phyloP scores from a whole-genome alignment of 2,797 vertebrate species.

The Lycodopsis pacificus region DNA sequence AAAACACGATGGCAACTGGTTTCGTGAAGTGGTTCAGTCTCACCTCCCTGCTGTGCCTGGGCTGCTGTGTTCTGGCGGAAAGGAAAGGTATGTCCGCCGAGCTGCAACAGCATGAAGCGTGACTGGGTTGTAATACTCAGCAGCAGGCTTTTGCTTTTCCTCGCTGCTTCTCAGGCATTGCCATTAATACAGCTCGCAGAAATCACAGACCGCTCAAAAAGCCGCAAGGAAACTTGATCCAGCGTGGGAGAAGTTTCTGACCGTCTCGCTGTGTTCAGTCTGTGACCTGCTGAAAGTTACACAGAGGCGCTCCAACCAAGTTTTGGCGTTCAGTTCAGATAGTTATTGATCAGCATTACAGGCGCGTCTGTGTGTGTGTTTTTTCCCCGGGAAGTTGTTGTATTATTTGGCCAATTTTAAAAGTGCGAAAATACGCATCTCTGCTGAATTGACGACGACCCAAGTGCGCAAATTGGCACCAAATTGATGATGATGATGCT shows the following conservation, averaged over 20 bases:
- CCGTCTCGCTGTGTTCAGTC: constrained; percentile 24
- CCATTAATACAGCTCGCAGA: constrained; percentile 28
- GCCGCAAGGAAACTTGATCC: constrained; percentile 60
- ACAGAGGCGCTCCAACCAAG: neutral
- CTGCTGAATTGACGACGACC: neutral
- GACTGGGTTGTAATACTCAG: neutral
- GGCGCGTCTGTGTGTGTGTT: neutral
- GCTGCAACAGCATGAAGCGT: neutral
- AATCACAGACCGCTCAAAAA: constrained; percentile 29
- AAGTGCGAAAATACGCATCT: constrained; percentile 18
- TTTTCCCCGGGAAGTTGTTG: neutral
- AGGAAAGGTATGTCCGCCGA: constrained; percentile 81
- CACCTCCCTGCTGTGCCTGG: constrained; percentile 70
- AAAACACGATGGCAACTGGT: constrained; percentile 74
- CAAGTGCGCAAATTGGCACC: constrained; percentile 17
- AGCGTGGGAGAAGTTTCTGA: constrained; percentile 56
- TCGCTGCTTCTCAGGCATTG: too few species aligned
- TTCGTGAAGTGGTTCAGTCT: constrained; percentile 73
- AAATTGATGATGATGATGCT: constrained; percentile 22
- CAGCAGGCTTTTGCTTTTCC: constrained; percentile 28
- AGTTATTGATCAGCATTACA: neutral
- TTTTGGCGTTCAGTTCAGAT: neutral
- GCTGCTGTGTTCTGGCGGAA: constrained; percentile 74
- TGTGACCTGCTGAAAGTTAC: constrained; percentile 37
- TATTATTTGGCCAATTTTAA: neutral